phyloP scores from a whole-genome alignment of 2,113 vertebrate species.

The Calyptomena viridis region DNA sequence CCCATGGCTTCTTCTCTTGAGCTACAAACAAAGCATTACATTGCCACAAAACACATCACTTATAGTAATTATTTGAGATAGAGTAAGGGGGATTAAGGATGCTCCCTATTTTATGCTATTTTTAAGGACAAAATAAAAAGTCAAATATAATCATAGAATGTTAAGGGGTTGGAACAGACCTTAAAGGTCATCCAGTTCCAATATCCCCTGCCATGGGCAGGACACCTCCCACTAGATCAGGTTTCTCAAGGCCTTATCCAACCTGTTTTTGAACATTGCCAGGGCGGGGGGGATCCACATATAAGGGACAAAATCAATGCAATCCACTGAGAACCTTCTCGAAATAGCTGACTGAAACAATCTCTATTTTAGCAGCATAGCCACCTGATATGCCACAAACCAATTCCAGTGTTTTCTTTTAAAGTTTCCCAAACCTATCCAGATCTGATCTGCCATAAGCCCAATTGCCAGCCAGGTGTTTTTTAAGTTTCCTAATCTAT shows the following conservation, averaged over 20 bases:
- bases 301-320: neutral
- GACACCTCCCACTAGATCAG: neutral
- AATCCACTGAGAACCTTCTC: neutral
- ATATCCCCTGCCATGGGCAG: neutral
- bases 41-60: accelerated
- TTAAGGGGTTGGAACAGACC: neutral
- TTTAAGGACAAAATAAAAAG: neutral
- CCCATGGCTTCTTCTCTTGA: neutral
- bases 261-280: neutral
- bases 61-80: neutral
- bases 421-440: too few species aligned
- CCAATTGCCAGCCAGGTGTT: too few species aligned
- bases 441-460: too few species aligned
- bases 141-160: accelerated
- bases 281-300: neutral
- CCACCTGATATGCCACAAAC: neutral
- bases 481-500: neutral
- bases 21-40: neutral
- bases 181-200: neutral
- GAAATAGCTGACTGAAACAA: neutral
- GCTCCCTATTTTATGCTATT: neutral
- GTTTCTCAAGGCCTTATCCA: neutral
- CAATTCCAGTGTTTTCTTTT: too few species aligned
- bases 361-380: neutral
- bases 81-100: too few species aligned